A percentile compares a stretch with the other conserved stretches of the same genome.
Evolutionary conservation across 1,140 invertebrate genomes (phyloP).

Genomic region (Aculops lycopersici): DNA sequence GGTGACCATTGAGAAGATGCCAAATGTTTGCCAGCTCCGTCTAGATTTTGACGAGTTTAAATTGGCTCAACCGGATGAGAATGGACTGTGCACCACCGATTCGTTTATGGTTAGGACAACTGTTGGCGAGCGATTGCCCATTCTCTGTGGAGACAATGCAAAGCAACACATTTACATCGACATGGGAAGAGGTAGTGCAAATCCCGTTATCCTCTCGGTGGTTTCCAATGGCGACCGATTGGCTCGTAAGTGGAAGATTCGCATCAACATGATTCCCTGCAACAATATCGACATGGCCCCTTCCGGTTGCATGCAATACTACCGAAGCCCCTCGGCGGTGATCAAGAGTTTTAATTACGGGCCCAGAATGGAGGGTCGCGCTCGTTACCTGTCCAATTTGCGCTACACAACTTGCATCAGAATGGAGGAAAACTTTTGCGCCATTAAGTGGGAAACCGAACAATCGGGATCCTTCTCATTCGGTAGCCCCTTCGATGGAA

Average conservation of each 20-base stretch:
- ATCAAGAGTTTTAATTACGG: conserved; percentile 33
- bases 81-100: conserved; percentile 33
- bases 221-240: conserved; percentile 24
- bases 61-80: conserved; percentile 31
- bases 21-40: conserved; percentile 37
- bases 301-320: conserved; percentile 32
- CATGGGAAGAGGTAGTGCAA: conserved; percentile 25
- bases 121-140: conserved; percentile 29
- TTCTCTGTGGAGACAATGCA: conserved; percentile 40
- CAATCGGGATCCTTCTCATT: conserved; percentile 10
- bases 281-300: conserved; percentile 27
- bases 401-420: conserved; percentile 53
- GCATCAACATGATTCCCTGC: conserved; percentile 34
- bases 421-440: conserved; percentile 51
- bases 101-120: conserved; percentile 28
- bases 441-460: conserved; percentile 21
- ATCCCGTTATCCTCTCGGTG: conserved; percentile 26
- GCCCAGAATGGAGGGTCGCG: conserved; percentile 13
- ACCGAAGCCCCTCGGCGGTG: conserved; percentile 22
- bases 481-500: conserved; percentile 9
- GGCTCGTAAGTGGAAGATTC: conserved; percentile 35
- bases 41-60: conserved; percentile 39
- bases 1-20: conserved; percentile 29
- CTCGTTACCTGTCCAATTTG: conserved; percentile 47
- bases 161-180: conserved; percentile 46